Base-by-base conservation (phyloP, 2,888 invertebrate species). In the Odiellus spinosus region DNA sequence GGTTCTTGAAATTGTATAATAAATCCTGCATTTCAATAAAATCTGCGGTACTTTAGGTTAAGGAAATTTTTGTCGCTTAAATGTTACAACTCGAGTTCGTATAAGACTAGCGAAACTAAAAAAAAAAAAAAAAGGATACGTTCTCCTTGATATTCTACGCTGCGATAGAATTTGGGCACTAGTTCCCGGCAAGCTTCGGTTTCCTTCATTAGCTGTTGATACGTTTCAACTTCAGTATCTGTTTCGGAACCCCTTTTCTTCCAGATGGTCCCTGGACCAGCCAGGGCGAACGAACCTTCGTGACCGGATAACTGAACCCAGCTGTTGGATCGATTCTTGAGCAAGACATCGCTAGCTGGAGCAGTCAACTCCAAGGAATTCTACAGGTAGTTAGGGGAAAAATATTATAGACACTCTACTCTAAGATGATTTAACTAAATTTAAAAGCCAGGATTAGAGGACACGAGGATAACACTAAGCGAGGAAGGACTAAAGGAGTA, bases 11-110 rank as follows among this genome's bases (percentile, higher is more conserved):
- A 48, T 85, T 84, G 59, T 85, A 81, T 19, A 93, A 70, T 17
- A 96, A 73, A 67, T 96, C 91, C 69, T 95, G 90, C 53, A 96
- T 76, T 67, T 95, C 93, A 60, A 96, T 90, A 68, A 90, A 96
- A 55, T 64, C 71, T 71, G 47, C 76, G 75, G 60, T 83, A 34
- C 78, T 79, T 49, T 74, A 74, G 64, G 82, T 80, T 56, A 53
- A 47, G 40, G 43, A 52, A 46, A 19, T 38, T 43, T 20, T 42
- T 11, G n/a, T 33, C 8, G 19, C 47, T 17, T 15, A 32, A 43
- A 44, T 10, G 19, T 47, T 1, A 47, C 20, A 36, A 20, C 20
- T 15, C 2, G 1, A 21, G 12, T 42, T n/a, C 2, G 12, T 35
- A 35, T 2, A 35, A 35, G n/a, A n/a, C n/a, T n/a, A n/a, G n/a